Evolutionary conservation across 2,113 vertebrate genomes (phyloP), one percentile per base, ranked within the genome.

Genomic region (Xiphophorus couchianus): DNA sequence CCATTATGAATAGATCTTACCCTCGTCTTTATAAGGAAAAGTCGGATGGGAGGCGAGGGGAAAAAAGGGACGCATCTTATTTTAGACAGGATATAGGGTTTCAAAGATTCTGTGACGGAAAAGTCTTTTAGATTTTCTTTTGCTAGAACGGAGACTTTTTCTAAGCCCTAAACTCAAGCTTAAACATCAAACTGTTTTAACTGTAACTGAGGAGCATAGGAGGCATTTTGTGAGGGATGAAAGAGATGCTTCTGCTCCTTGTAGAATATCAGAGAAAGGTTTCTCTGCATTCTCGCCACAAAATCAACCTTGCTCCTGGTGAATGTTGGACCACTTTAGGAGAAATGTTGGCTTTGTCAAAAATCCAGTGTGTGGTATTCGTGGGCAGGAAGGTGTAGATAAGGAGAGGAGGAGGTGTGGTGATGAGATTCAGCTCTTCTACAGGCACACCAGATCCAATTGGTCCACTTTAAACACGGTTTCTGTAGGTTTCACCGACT

Each of bases 11-110:
- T 69, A 77, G 76, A 81, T 61, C 71, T 74, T 37, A 42, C 84
- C 81, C 83, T 74, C 83, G 83, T 86, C 81, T 85, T 72, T 75
- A 87, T 86, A 85, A 87, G 84, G 76, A 74, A 72, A 33, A 84
- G 44, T 78, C 71, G 35, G 82, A 80, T 66, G 67, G 66, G 72
- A 73, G 62, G 71, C 74, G 78, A 39, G 37, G 14, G 80, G 29
- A 58, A 37, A 28, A 54, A 39, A 68, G 75, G 39, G 83, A 66
- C 22, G 71, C 72, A 63, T 54, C 76, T 73, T 81, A 77, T 83
- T 79, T 77, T 48, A 77, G 77, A 77, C 69, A 78, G 77, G 76
- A 81, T 81, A 62, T 73, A 66, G 4, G 61, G 81, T 71, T 70
- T n/a, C 35, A 71, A 61, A 70, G 39, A 69, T 75, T 64, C 48